phyloP scores from a whole-genome alignment of 2,797 vertebrate genomes.

The Dendrocincla tyrannina region DNA sequence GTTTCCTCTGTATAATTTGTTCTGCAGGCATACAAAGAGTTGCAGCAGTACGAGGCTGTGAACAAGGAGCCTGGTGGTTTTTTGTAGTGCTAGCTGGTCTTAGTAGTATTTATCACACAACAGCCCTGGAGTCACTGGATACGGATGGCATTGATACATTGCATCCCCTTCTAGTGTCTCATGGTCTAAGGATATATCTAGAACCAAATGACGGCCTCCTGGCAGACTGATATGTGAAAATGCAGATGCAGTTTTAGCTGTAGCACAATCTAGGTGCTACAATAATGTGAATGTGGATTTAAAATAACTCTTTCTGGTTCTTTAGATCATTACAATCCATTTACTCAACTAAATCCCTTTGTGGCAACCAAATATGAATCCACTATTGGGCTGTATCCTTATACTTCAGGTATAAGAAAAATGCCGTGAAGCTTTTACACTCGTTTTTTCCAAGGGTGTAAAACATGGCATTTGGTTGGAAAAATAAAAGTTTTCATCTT shows the following conservation, averaged over 20 bases:
- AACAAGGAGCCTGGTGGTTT: background rate
- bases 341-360: constrained; percentile 88
- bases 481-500: background rate
- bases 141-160: background rate
- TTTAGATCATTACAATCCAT: constrained; percentile 91
- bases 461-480: constrained; percentile 75
- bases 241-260: background rate
- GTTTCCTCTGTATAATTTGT: background rate
- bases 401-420: constrained; percentile 87
- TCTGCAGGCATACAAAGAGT: background rate
- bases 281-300: background rate
- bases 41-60: background rate
- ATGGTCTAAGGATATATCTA: background rate
- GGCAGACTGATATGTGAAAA: background rate
- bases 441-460: constrained; percentile 75
- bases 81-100: background rate
- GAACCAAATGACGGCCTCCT: background rate
- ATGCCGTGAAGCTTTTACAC: constrained; percentile 75
- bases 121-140: background rate
- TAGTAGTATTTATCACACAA: background rate
- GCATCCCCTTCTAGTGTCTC: background rate
- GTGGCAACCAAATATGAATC: constrained; percentile 88
- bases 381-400: constrained; percentile 78
- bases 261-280: background rate
- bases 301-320: constrained; percentile 81